phyloP scores from a whole-genome alignment of 2,797 vertebrate genomes.

The Sebastes minor region DNA sequence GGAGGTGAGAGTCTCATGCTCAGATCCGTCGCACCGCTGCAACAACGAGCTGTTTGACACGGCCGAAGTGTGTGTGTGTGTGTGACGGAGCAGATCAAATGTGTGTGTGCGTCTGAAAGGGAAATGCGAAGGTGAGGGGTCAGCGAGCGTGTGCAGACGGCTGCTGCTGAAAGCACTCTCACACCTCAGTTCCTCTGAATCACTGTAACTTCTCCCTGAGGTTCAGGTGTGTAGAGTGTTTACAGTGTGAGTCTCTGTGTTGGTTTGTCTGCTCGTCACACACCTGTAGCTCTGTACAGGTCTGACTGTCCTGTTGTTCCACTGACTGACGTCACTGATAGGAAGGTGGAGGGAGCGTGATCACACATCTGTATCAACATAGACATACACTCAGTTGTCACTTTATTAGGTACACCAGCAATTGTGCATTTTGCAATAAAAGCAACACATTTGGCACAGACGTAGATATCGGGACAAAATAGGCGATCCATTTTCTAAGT shows the following conservation, averaged over 20 bases:
- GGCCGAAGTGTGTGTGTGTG: not conserved
- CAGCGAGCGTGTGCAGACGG: conserved; percentile 4
- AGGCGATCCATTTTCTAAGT: too few relatives aligned
- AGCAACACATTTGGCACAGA: too few relatives aligned
- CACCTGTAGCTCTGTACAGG: conserved; percentile 5
- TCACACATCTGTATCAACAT: not conserved
- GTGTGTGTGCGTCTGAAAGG: not conserved
- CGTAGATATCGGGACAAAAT: too few relatives aligned
- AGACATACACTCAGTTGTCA: not conserved
- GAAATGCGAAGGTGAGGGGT: conserved; percentile 9
- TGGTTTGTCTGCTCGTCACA: not conserved
- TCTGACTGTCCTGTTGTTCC: not conserved
- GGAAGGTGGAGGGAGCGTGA: not conserved
- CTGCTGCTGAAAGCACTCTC: conserved; percentile 11
- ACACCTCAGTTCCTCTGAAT: conserved; percentile 45
- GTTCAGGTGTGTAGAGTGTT: not conserved
- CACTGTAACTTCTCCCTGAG: not conserved
- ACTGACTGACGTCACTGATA: not conserved
- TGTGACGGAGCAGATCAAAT: not conserved
- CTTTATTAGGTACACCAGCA: not conserved
- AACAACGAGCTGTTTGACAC: not conserved
- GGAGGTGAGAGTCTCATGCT: conserved; percentile 83
- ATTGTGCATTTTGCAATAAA: too few relatives aligned
- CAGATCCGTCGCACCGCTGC: not conserved
- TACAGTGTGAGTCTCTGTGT: not conserved